Percentiles rank a stretch among this genome's conserved stretches.
Conservation (phyloP, 2,113 vertebrate species). For the Dromaius novaehollandiae region DNA sequence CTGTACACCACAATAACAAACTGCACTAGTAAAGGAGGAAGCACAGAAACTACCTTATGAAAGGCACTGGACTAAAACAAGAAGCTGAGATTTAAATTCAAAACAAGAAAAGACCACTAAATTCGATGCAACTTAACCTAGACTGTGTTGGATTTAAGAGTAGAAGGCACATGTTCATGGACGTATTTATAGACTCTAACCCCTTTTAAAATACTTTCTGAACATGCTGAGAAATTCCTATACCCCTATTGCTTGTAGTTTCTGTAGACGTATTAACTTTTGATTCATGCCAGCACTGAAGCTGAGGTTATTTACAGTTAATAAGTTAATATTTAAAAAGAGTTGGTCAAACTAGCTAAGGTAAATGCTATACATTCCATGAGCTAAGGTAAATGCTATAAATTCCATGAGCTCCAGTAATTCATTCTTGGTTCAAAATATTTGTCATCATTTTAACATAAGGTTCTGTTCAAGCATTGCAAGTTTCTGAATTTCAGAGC, state of each 20-base stretch:
- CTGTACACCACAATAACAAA: neutral
- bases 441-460: neutral
- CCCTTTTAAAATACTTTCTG: neutral
- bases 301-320: neutral
- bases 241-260: neutral
- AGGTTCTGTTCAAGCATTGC: neutral
- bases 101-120: neutral
- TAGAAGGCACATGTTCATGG: neutral
- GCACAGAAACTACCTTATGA: neutral
- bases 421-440: neutral
- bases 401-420: neutral
- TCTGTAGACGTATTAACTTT: neutral
- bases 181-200: neutral
- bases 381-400: neutral
- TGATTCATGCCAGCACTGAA: neutral
- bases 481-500: neutral
- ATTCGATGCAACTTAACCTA: neutral
- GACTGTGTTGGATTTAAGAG: neutral
- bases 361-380: neutral
- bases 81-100: neutral
- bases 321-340: neutral
- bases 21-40: neutral
- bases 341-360: neutral
- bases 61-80: neutral
- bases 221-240: neutral